Base-by-base conservation (phyloP, 2,797 vertebrate genomes). In the Sparidentex hasta region DNA sequence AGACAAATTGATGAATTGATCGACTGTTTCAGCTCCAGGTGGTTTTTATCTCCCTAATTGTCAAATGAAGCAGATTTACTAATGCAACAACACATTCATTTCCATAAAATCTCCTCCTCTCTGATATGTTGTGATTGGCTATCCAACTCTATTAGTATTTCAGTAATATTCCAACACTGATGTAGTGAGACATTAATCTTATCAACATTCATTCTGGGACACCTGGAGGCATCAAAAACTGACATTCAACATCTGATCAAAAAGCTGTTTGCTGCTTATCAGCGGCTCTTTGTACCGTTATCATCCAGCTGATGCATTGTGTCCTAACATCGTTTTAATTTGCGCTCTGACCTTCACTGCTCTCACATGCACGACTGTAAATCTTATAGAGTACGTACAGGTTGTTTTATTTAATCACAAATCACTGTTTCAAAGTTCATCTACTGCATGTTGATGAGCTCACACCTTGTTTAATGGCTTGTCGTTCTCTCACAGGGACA, bases 401-500 rank as follows among this genome's bases (percentile, higher is more conserved):
- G 1, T 54, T 29, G 41, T 25, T 52, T 61, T 55, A 43, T 82
- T 87, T 77, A 25, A 79, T 71, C 65, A 54, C 77, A 74, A 76
- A 76, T 88, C 78, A 50, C 46, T 23, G 44, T 72, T 81, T 75
- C 41, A 84, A 87, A 90, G 89, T 89, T 87, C 79, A 90, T 77
- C 84, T 63, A 63, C 58, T 87, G 81, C 81, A 90, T 78, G 51
- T 47, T 78, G 67, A 87, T 82, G 83, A 84, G 65, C 55, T 8
- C 50, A 52, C 43, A 50, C 48, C 58, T 86, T 77, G 54, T 79
- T 85, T 76, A 80, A 83, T 41, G 55, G 43, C 18, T 63, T 43
- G 33, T 59, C 55, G 47, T 82, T 82, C 69, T 46, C 55, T 78
- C 52, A 11, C 13, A 17, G 51, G 48, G 56, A 62, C 38, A 21